Percentiles rank a stretch among this genome's conserved stretches.
Evolutionary conservation across 2,113 vertebrate genomes (phyloP).

Genomic region (Hydrolagus affinis): DNA sequence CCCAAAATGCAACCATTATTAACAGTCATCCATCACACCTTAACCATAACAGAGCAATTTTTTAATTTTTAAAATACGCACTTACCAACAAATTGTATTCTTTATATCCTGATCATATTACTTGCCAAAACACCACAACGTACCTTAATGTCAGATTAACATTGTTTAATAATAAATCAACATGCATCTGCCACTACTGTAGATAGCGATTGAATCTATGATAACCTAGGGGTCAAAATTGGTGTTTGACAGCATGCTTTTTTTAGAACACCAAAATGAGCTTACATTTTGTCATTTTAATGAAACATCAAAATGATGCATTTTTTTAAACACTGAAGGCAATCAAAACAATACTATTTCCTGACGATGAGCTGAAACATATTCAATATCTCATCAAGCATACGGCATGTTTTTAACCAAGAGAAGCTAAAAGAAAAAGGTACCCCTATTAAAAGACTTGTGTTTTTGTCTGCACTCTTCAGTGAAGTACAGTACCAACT

Average conservation of each 20-base stretch:
- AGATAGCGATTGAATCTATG: no score
- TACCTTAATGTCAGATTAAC: not conserved
- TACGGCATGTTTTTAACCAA: not conserved
- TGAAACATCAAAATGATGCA: not conserved
- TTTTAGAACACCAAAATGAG: not conserved
- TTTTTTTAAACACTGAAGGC: not conserved
- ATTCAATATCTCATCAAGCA: not conserved
- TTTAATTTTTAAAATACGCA: slow-evolving; percentile 42
- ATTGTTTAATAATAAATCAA: not conserved
- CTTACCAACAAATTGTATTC: slow-evolving; percentile 43
- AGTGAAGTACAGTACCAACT: no score
- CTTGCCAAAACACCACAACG: slow-evolving; percentile 1
- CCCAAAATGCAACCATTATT: slow-evolving; percentile 33
- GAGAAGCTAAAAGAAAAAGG: not conserved
- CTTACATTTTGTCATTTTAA: not conserved
- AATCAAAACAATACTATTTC: not conserved
- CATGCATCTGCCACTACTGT: not conserved
- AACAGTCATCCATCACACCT: slow-evolving; percentile 35
- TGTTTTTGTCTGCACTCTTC: no score
- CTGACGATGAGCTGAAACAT: no score
- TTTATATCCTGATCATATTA: slow-evolving; percentile 36
- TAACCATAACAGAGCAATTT: slow-evolving; percentile 43
- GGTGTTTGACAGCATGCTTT: not conserved
- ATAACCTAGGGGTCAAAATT: not conserved
- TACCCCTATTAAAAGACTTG: not conserved